Conservation (phyloP, 2,888 invertebrate genomes). For the Tribolium freemani region DNA sequence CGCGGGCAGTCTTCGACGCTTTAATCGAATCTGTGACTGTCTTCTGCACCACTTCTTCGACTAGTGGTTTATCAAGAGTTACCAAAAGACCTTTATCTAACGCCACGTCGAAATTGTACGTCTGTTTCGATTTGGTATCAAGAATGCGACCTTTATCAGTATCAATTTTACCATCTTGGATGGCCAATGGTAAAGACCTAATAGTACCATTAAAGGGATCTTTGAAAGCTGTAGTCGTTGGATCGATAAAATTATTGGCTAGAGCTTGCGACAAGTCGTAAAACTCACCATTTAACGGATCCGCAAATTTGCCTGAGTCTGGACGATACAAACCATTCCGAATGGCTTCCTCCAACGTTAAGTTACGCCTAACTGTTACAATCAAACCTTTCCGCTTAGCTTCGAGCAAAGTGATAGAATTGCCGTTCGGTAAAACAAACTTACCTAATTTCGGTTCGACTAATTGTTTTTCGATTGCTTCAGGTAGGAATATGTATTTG, state of each 20-base stretch:
- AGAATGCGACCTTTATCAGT: slow-evolving; percentile 81
- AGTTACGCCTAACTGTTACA: slow-evolving; percentile 79
- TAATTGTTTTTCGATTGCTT: slow-evolving; percentile 79
- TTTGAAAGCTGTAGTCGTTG: slow-evolving; percentile 82
- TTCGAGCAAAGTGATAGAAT: slow-evolving; percentile 78
- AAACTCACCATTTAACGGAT: slow-evolving; percentile 81
- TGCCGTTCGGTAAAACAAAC: slow-evolving; percentile 76
- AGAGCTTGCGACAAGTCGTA: slow-evolving; percentile 82
- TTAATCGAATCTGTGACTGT: slow-evolving; percentile 53
- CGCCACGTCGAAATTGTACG: slow-evolving; percentile 83
- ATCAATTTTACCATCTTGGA: slow-evolving; percentile 85
- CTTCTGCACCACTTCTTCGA: slow-evolving; percentile 65
- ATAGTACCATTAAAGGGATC: slow-evolving; percentile 80
- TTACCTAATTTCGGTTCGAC: slow-evolving; percentile 77
- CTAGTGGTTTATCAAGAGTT: slow-evolving; percentile 80
- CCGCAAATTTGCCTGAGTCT: slow-evolving; percentile 85
- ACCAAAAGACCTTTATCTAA: slow-evolving; percentile 83
- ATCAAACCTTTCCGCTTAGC: slow-evolving; percentile 83
- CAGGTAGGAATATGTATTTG: slow-evolving; percentile 79
- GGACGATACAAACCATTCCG: slow-evolving; percentile 82
- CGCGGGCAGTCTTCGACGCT: slow-evolving; percentile 71
- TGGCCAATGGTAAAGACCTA: slow-evolving; percentile 79
- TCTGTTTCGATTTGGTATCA: slow-evolving; percentile 84
- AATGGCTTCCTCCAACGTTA: slow-evolving; percentile 84
- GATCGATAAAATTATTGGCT: slow-evolving; percentile 79